Conservation (phyloP, 2,888 invertebrate species). For the Leptopilina myrica region DNA sequence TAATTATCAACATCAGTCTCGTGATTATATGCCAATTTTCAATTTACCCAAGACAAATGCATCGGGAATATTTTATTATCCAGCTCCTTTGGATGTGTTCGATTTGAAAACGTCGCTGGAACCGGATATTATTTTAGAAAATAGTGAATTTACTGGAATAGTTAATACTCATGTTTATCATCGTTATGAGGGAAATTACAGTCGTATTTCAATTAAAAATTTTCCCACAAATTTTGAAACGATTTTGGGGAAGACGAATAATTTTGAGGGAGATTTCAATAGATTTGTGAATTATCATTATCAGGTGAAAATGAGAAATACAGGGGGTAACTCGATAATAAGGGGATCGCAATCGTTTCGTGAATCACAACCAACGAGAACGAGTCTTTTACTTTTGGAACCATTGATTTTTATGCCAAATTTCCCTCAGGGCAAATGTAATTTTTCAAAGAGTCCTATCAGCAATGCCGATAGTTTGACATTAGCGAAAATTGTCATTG, state of each 20-base stretch:
- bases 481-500: conserved; percentile 79
- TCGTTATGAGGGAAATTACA: conserved; percentile 58
- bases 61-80: conserved; percentile 62
- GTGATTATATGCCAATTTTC: conserved; percentile 67
- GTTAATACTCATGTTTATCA: conserved; percentile 64
- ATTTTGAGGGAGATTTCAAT: not conserved
- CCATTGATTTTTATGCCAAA: conserved; percentile 78
- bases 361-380: conserved; percentile 63
- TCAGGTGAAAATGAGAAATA: conserved; percentile 3
- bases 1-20: conserved; percentile 8
- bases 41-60: conserved; percentile 62
- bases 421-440: conserved; percentile 58
- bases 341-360: conserved; percentile 32
- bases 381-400: conserved; percentile 77
- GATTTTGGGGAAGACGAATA: not conserved
- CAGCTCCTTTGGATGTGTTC: conserved; percentile 54
- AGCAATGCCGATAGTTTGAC: conserved; percentile 76
- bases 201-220: conserved; percentile 63
- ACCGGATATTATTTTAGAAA: conserved; percentile 60
- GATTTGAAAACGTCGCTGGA: conserved; percentile 59
- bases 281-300: not conserved
- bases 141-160: conserved; percentile 41
- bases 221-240: conserved; percentile 58
- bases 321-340: not conserved
- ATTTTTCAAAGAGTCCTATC: conserved; percentile 49